Evolutionary conservation across 2,797 vertebrate genomes (phyloP).

Genomic region (Setipinna tenuifilis): DNA sequence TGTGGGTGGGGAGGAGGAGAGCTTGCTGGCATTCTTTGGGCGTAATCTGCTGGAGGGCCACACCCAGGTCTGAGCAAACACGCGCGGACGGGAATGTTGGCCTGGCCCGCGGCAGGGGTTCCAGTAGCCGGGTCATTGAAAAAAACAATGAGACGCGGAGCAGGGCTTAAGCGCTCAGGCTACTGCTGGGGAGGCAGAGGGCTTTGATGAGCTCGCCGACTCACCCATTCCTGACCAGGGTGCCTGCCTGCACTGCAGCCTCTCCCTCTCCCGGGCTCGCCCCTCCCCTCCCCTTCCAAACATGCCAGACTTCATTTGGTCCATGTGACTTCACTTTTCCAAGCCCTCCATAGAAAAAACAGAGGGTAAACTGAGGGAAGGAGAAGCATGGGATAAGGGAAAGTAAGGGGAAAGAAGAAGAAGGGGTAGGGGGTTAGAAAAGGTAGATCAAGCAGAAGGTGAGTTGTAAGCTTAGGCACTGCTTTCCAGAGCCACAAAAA

Average conservation of each 20-base stretch:
- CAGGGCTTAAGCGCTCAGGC: conserved; percentile 33
- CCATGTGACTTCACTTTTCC: conserved; percentile 51
- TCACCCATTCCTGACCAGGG: conserved; percentile 35
- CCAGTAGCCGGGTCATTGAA: conserved; percentile 36
- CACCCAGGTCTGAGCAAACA: conserved; percentile 45
- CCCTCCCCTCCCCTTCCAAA: conserved; percentile 30
- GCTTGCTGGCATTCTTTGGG: conserved; percentile 10
- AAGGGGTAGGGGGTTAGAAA: neutral
- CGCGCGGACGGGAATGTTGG: conserved; percentile 38
- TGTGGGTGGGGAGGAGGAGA: neutral
- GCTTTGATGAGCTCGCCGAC: conserved; percentile 41
- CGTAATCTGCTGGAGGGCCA: conserved; percentile 25
- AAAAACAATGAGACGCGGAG: conserved; percentile 44
- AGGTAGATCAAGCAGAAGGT: neutral
- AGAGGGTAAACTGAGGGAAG: neutral
- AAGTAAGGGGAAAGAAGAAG: neutral
- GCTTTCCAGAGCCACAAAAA: too few species aligned
- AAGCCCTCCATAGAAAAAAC: neutral
- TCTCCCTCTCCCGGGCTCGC: neutral
- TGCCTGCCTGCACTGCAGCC: neutral
- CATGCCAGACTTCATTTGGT: conserved; percentile 44
- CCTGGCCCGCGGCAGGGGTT: conserved; percentile 17
- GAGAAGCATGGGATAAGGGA: neutral
- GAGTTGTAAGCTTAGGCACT: neutral
- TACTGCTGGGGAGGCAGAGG: neutral